Percentiles rank a stretch among this genome's conserved stretches.
phyloP scores from a whole-genome alignment of 2,888 invertebrate genomes.

The Meandrusa payeni region DNA sequence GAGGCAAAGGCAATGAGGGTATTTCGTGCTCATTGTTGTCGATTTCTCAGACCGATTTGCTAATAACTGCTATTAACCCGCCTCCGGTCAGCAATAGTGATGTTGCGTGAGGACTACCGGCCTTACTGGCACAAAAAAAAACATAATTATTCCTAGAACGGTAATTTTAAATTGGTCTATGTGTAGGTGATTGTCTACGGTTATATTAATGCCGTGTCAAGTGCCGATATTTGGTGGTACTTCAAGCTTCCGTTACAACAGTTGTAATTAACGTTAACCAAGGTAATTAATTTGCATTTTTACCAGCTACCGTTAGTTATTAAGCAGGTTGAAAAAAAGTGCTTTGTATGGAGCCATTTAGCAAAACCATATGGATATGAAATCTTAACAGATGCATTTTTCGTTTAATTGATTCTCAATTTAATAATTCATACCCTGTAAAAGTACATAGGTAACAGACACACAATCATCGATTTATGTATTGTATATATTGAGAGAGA shows the following conservation, averaged over 20 bases:
- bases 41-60: conserved; percentile 72
- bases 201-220: conserved; percentile 55
- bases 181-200: conserved; percentile 54
- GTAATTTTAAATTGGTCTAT: conserved; percentile 67
- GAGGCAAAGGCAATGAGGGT: conserved; percentile 61
- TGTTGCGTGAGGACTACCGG: conserved; percentile 64
- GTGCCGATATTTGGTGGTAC: conserved; percentile 45
- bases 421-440: no score
- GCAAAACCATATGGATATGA: no score
- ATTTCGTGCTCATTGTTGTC: conserved; percentile 74
- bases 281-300: conserved; percentile 8
- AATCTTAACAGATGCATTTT: no score
- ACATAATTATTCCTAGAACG: conserved; percentile 73
- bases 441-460: no score
- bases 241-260: conserved; percentile 24
- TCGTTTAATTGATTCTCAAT: no score
- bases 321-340: no score
- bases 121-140: conserved; percentile 57
- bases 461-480: no score
- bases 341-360: no score
- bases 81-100: conserved; percentile 48
- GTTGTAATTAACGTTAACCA: conserved; percentile 14
- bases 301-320: conserved; percentile 9
- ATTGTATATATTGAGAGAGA: no score
- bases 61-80: conserved; percentile 71